Evolutionary conservation across 1,140 invertebrate species (phyloP), one percentile per base, ranked within the genome.

Genomic region (Brachionus manjavacas): DNA sequence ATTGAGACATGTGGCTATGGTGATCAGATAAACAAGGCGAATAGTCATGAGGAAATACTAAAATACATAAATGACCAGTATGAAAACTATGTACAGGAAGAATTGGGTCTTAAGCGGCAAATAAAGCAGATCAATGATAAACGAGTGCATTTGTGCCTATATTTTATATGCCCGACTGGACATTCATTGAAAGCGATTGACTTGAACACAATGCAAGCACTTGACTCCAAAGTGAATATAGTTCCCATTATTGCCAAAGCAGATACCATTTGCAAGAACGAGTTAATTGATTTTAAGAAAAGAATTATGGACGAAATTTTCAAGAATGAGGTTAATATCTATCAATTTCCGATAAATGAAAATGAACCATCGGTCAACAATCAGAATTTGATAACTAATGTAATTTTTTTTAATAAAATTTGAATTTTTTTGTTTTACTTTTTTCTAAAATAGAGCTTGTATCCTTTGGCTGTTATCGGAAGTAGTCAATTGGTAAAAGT

Each of bases 241-340:
- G 98, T 99, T 89, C 98, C 98, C 16, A 95, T 99, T 70, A 99
- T 99, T 87, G 98, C 97, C 20, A 99, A 99, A 91, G 95, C 97
- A 55, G 98, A 99, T 88, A 99, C 97, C 23, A 96, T 99, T 87
- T 98, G 96, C 23, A 99, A 99, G 90, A 94, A 94, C 79, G 98
- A 99, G 91, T 90, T 99, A 66, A 94, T 95, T 88, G 96, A 96
- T 88, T 99, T 99, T 88, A 99, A 99, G 91, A 92, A 94, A 88
- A 90, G 89, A 89, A 88, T 91, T 12, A 88, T 91, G 87, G 87
- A 85, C 85, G 91, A 91, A 86, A 86, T 91, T 35, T 86, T 87
- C 64, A 85, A 86, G 14, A 90, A 91, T 86, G 89, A 90, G 60
- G 90, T 91, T 68, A 94, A 97, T 86, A 97, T 99, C 87, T 99